Base-by-base conservation (phyloP, 1,140 invertebrate genomes). In the Mizuhopecten yessoensis region DNA sequence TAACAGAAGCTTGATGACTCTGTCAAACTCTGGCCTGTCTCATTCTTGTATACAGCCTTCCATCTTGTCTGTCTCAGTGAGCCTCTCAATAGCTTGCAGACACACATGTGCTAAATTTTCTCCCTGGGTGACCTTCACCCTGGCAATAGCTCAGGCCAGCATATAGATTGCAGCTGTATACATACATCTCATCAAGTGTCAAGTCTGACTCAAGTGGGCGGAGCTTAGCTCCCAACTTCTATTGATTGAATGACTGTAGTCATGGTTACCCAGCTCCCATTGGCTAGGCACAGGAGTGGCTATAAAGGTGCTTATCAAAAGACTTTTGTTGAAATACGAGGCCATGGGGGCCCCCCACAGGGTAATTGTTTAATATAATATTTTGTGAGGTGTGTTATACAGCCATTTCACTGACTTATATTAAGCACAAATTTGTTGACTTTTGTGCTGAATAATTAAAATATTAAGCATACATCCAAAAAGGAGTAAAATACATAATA, bases 171-270 rank as follows among this genome's bases (percentile, higher is more conserved):
- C 57, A 75, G 57, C 57, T 75, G 57, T 75, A 39, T 49, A n/a
- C 17, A 75, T 29, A 75, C 29, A n/a, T 75, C 57, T 75, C 23
- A n/a, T 75, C 42, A 45, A 45, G 57, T 75, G 57, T 75, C 57
- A 75, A 45, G 57, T 75, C 57, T 75, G 57, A 75, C 23, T 75
- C 57, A 75, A 75, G n/a, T 75, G 57, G 57, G 57, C 57, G 57
- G 57, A 11, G 57, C 57, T 75, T 75, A 75, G 23, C 57, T 75
- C 57, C 5, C n/a, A 75, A 29, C 57, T 20, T 75, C 23, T 75
- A 75, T 75, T 75, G 57, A 75, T 75, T 75, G 5, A 75, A 75
- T n/a, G 57, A n/a, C 57, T 75, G 57, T 75, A 75, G 57, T 29
- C 57, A 75, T 75, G 57, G 57, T 75, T 29, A 75, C 57, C 57